Conservation (phyloP, 2,888 invertebrate species). For the Rosalia funebris region DNA sequence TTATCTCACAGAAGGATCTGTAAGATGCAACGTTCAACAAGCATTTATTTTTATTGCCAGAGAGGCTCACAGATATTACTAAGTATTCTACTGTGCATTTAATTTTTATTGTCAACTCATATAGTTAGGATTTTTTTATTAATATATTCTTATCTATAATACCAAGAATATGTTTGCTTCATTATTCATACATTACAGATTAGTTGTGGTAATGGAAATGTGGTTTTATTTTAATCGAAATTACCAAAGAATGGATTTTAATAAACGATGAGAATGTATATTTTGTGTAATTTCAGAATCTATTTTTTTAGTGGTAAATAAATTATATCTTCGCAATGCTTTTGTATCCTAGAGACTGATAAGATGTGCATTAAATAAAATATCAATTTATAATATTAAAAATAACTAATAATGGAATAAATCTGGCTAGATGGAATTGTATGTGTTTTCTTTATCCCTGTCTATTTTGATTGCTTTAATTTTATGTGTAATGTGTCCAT, state of each 20-base stretch:
- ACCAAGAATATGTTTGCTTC: no score
- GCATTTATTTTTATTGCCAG: background rate
- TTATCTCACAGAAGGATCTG: conserved; percentile 55
- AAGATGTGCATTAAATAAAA: conserved; percentile 18
- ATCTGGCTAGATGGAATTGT: background rate
- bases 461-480: background rate
- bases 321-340: conserved; percentile 13
- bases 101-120: background rate
- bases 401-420: background rate
- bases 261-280: background rate
- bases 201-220: no score
- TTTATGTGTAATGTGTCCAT: no score
- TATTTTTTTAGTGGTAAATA: background rate
- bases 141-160: background rate
- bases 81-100: conserved; percentile 27
- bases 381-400: conserved; percentile 7
- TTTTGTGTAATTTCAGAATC: background rate
- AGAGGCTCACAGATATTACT: conserved; percentile 5
- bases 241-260: background rate
- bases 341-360: conserved; percentile 22
- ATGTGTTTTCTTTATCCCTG: background rate
- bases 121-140: background rate
- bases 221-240: no score
- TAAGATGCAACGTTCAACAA: background rate
- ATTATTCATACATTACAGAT: no score